phyloP scores from a whole-genome alignment of 92 coral and sea anemone species.

The Epizoanthus stellaris region DNA sequence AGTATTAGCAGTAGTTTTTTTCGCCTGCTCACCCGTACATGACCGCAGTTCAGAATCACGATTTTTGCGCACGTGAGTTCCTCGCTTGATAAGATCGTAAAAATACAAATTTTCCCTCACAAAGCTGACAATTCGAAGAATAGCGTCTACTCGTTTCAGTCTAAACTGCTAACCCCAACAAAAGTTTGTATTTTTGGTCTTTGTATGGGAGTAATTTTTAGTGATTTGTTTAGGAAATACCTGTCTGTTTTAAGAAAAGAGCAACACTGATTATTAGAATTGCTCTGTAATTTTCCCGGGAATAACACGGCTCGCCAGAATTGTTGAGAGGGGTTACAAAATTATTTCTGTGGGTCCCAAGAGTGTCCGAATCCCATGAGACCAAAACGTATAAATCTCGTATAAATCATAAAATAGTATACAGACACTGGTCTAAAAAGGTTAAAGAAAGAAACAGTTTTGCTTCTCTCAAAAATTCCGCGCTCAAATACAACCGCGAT shows the following conservation, averaged over 20 bases:
- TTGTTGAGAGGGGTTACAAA: slow-evolving; percentile 30
- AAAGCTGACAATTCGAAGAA: slow-evolving; percentile 21
- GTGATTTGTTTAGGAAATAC: slow-evolving; percentile 1
- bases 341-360: slow-evolving; percentile 19
- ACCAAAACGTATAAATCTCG: neutral
- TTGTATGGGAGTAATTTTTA: neutral
- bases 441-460: neutral
- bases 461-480: neutral
- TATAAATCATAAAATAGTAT: no score
- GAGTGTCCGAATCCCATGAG: neutral
- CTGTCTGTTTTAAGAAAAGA: slow-evolving; percentile 5
- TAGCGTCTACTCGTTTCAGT: slow-evolving; percentile 2
- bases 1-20: neutral
- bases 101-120: slow-evolving; percentile 29
- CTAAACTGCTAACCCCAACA: neutral
- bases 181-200: neutral
- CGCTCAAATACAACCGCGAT: neutral
- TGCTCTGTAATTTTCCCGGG: neutral
- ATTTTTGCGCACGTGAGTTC: slow-evolving; percentile 20
- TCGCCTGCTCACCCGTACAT: neutral
- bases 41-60: neutral
- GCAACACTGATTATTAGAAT: neutral
- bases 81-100: slow-evolving; percentile 21
- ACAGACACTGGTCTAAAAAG: no score
- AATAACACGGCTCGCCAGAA: neutral